Base-by-base conservation (phyloP, 2,113 vertebrate genomes). In the Mobula birostris region DNA sequence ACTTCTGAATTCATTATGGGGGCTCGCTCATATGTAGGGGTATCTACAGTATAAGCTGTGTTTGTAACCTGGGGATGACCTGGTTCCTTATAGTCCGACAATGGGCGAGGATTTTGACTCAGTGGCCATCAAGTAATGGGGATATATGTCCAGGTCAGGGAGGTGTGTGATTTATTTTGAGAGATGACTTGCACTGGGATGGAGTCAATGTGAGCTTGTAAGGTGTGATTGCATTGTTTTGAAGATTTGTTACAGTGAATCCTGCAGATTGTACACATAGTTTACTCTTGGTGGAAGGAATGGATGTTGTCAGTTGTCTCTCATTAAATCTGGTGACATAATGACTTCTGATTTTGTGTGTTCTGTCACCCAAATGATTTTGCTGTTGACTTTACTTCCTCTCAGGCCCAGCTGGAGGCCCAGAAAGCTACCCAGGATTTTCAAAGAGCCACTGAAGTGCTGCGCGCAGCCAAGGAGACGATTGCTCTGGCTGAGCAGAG, bases 341-440 rank as follows among this genome's bases (percentile, higher is more conserved):
- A 82, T 27, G 8, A 24, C 40, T 56, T 27, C 9, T 88, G 21
- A 11, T 79, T 58, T 78, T 2, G 0, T 21, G 29, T 56, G 63
- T 94, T 29, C 19, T 61, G 2, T 15, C 70, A 61, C 0, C 7
- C 2, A n/a, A 40, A 24, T 82, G 48, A 68, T 66, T 66, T 24
- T 36, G 1, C 77, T 66, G 58, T 82, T 29, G n/a, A n/a, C 94
- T 66, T 94, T 68, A 94, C 88, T 83, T 24, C 76, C 94, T 1
- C 76, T 21, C 83, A 99, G 98, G 98, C 98, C 0, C 98, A 99
- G 96, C 96, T 99, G 94, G 98, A 99, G 96, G 98, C 98, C 2
- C 99, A 99, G 97, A 98, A 97, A 58, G 97, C 98, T 0, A 99
- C 98, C 0, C 98, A 99, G 96, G 99, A 99, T 96, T 99, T 99